These are phyloP conservation scores for Rhaphigaster nebulosa DNA, from an alignment of 2,888 invertebrate species.

Conservation along the genomic window DNA sequence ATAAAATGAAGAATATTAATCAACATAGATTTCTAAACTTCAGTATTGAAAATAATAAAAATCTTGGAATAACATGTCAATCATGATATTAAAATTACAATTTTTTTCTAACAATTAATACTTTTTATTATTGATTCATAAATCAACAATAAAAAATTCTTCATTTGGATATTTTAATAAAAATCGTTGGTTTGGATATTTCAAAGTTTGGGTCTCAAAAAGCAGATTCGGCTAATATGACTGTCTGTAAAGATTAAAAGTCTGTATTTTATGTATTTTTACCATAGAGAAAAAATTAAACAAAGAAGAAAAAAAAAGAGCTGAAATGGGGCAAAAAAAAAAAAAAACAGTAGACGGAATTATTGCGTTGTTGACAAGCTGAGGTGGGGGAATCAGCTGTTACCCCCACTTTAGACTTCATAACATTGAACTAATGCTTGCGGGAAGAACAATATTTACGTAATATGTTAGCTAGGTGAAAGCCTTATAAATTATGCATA, in stretches of 20 bases:
- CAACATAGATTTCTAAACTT: too few species aligned
- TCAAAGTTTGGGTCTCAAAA: neutral
- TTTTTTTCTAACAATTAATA: too few species aligned
- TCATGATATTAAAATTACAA: too few species aligned
- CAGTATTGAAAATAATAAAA: too few species aligned
- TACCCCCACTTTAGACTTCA: conserved; percentile 1
- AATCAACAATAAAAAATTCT: neutral
- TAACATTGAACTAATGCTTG: neutral
- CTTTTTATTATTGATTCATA: neutral
- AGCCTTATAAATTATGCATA: neutral
- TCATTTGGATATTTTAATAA: neutral
- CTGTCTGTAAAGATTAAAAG: neutral
- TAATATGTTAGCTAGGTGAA: neutral
- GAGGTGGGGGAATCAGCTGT: conserved; percentile 46
- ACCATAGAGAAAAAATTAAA: neutral
- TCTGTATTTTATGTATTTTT: neutral
- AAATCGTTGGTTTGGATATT: neutral
- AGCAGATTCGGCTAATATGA: neutral
- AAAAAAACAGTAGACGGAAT: neutral
- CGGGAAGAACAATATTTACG: neutral
- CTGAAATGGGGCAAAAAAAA: neutral
- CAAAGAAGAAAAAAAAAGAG: neutral
- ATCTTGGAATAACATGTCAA: too few species aligned
- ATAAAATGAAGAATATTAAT: too few species aligned
- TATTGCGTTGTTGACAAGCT: conserved; percentile 54